phyloP scores from a whole-genome alignment of 2,797 vertebrate genomes.

The Neosalanx taihuensis region DNA sequence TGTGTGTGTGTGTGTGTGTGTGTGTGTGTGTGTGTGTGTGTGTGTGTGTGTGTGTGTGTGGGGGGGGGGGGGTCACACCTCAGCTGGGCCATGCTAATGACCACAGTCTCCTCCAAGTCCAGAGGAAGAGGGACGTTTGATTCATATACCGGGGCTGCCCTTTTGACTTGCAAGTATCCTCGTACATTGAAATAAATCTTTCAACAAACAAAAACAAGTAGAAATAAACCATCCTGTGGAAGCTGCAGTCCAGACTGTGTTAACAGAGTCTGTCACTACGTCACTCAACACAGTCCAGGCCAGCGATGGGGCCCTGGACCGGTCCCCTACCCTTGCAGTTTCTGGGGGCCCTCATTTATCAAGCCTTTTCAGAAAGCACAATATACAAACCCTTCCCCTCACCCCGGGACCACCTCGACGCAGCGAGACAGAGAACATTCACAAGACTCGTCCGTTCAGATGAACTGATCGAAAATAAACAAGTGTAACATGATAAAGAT shows the following conservation, averaged over 20 bases:
- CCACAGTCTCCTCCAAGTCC: neutral
- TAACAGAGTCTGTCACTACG: slow-evolving; percentile 32
- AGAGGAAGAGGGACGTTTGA: neutral
- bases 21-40: slow-evolving; percentile 1
- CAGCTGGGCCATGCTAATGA: neutral
- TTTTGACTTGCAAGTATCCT: no score
- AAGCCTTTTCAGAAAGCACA: slow-evolving; percentile 58
- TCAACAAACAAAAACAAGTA: no score
- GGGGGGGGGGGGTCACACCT: slow-evolving; percentile 13
- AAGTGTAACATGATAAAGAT: slow-evolving; percentile 48
- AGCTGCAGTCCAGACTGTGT: slow-evolving; percentile 31
- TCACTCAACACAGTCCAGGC: slow-evolving; percentile 30
- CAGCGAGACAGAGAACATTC: slow-evolving; percentile 33
- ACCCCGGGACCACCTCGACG: slow-evolving; percentile 54
- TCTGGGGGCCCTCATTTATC: slow-evolving; percentile 55
- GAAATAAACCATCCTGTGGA: neutral
- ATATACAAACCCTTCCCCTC: slow-evolving; percentile 41
- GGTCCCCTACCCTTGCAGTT: slow-evolving; percentile 16
- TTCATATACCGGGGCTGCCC: no score
- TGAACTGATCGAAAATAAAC: slow-evolving; percentile 67
- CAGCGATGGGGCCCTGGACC: neutral
- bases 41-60: slow-evolving; percentile 14
- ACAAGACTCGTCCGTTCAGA: slow-evolving; percentile 62
- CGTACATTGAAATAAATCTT: no score
- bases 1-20: slow-evolving; percentile 3